Evolutionary conservation across 2,888 invertebrate genomes (phyloP).

Genomic region (Pammene fasciana): DNA sequence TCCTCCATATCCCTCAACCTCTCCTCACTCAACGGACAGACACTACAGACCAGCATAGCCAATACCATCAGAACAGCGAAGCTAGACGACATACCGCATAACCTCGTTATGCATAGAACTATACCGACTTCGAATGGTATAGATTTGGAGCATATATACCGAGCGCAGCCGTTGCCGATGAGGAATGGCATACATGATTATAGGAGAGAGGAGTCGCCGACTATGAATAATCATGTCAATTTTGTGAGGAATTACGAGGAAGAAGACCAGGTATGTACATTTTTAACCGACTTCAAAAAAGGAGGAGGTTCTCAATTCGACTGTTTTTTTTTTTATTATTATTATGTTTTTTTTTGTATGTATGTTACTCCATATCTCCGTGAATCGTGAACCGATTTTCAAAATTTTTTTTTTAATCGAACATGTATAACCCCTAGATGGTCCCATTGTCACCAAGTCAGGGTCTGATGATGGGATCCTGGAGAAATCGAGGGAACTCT

Average conservation of each 20-base stretch:
- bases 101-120: slow-evolving; percentile 67
- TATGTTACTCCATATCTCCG: too few species aligned
- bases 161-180: slow-evolving; percentile 55
- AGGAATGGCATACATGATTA: slow-evolving; percentile 75
- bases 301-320: too few species aligned
- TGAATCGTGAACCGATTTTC: too few species aligned
- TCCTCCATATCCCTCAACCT: slow-evolving; percentile 68
- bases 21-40: slow-evolving; percentile 57
- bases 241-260: slow-evolving; percentile 75
- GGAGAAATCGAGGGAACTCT: too few species aligned
- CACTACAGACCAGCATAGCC: slow-evolving; percentile 61
- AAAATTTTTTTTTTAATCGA: too few species aligned
- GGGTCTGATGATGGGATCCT: too few species aligned
- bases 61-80: slow-evolving; percentile 63
- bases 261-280: slow-evolving; percentile 59
- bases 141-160: slow-evolving; percentile 66
- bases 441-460: too few species aligned
- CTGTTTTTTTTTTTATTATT: too few species aligned
- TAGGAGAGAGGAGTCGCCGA: slow-evolving; percentile 62
- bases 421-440: too few species aligned
- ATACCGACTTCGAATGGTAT: slow-evolving; percentile 70
- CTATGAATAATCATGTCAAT: slow-evolving; percentile 62
- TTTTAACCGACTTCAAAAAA: too few species aligned
- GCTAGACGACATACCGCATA: slow-evolving; percentile 68
- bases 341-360: too few species aligned